These are phyloP conservation scores for Eulemur coronatus DNA, from an alignment of 2,797 vertebrate species.

Conservation along the genomic window DNA sequence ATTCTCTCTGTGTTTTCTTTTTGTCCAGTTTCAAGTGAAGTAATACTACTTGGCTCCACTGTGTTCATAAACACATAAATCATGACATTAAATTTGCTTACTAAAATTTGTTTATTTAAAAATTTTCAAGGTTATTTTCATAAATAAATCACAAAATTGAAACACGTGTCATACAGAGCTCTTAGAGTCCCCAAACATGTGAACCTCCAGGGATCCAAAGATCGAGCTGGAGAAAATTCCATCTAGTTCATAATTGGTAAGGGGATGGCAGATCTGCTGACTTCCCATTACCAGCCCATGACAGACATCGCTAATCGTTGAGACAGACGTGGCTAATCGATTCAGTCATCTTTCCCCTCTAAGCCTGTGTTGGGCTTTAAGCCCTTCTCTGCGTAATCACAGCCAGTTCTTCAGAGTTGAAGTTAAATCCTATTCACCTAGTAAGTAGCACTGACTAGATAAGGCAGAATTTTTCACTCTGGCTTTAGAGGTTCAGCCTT, in stretches of 20 bases:
- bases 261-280: neutral
- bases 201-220: neutral
- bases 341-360: neutral
- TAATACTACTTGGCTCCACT: neutral
- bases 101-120: conserved; percentile 12
- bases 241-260: neutral
- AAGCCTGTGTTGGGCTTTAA: neutral
- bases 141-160: conserved; percentile 9
- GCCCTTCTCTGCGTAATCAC: neutral
- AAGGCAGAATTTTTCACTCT: neutral
- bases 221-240: neutral
- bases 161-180: neutral
- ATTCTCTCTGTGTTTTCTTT: neutral
- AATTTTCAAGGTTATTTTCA: conserved; percentile 14
- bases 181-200: neutral
- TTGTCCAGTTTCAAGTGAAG: neutral
- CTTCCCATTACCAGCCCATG: neutral
- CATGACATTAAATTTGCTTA: neutral
- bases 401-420: neutral
- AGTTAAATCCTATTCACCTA: neutral
- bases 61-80: neutral
- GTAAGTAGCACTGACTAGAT: neutral
- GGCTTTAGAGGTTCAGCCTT: neutral
- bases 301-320: neutral
- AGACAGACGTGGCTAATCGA: neutral